A percentile compares a stretch with the other conserved stretches of the same genome.
phyloP scores from a whole-genome alignment of 2,113 vertebrate species.

The Crocuta crocuta region DNA sequence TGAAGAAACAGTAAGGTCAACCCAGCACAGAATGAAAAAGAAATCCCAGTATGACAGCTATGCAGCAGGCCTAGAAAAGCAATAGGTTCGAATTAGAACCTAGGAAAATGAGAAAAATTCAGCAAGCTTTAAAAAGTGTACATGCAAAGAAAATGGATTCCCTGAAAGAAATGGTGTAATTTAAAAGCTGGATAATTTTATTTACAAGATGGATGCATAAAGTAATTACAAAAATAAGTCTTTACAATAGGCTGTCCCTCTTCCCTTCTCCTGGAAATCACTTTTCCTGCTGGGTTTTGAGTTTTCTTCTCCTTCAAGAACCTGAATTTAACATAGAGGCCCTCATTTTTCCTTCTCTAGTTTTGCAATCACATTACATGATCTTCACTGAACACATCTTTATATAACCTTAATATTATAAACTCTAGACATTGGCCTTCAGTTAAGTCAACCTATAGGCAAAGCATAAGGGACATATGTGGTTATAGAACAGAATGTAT shows the following conservation, averaged over 20 bases:
- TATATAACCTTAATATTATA: neutral
- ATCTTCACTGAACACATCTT: neutral
- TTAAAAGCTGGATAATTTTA: neutral
- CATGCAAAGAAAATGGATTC: neutral
- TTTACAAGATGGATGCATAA: neutral
- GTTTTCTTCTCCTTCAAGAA: neutral
- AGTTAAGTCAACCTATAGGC: neutral
- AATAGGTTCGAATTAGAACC: neutral
- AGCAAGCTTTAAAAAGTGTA: neutral
- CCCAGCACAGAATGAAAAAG: neutral
- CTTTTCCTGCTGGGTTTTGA: neutral
- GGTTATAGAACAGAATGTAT: neutral
- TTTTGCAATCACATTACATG: neutral
- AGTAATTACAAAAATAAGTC: neutral
- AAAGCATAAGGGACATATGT: neutral
- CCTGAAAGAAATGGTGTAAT: neutral
- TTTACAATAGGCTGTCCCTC: neutral
- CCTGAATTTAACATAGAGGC: neutral
- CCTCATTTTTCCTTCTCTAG: neutral
- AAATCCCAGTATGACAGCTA: too few relatives aligned
- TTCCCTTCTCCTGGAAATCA: neutral
- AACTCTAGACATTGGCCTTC: neutral
- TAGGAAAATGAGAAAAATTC: neutral
- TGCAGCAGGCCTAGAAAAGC: neutral
- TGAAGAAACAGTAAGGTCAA: neutral